phyloP scores from a whole-genome alignment of 2,888 invertebrate species.

The Thecocarcelia acutangulata region DNA sequence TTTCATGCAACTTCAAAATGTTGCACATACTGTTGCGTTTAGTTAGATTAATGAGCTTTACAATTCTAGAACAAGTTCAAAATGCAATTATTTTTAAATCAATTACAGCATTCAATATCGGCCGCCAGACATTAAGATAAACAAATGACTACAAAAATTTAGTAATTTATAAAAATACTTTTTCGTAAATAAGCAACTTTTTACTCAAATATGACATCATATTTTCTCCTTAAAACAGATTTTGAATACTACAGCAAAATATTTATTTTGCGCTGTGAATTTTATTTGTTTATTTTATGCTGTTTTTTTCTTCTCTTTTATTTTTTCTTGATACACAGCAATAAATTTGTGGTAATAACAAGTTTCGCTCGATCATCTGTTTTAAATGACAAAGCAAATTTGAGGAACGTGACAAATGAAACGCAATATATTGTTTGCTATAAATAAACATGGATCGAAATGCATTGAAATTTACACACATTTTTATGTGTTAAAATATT shows the following conservation, averaged over 20 bases:
- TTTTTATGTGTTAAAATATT: neutral
- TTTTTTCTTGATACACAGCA: neutral
- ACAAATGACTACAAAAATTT: slow-evolving; percentile 36
- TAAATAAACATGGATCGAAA: neutral
- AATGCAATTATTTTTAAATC: slow-evolving; percentile 57
- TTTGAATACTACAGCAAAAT: slow-evolving; percentile 26
- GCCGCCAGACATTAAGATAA: slow-evolving; percentile 24
- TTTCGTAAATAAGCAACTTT: slow-evolving; percentile 37
- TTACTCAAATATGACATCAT: slow-evolving; percentile 56
- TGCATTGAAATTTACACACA: neutral
- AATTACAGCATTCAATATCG: slow-evolving; percentile 56
- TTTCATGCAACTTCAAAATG: slow-evolving; percentile 16
- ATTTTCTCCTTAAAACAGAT: slow-evolving; percentile 37
- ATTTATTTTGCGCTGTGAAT: neutral
- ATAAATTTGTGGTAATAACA: slow-evolving; percentile 22
- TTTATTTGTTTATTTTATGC: slow-evolving; percentile 10
- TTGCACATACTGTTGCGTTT: slow-evolving; percentile 42
- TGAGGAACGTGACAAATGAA: slow-evolving; percentile 27
- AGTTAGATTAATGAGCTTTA: slow-evolving; percentile 3
- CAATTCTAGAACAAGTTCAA: slow-evolving; percentile 7
- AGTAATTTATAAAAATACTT: slow-evolving; percentile 58
- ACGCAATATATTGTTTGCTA: neutral
- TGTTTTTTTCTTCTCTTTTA: neutral
- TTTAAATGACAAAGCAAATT: neutral
- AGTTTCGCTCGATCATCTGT: slow-evolving; percentile 23